These are phyloP conservation scores for Nasonia oneida DNA, from an alignment of 2,888 invertebrate genomes.

Conservation along the genomic window DNA sequence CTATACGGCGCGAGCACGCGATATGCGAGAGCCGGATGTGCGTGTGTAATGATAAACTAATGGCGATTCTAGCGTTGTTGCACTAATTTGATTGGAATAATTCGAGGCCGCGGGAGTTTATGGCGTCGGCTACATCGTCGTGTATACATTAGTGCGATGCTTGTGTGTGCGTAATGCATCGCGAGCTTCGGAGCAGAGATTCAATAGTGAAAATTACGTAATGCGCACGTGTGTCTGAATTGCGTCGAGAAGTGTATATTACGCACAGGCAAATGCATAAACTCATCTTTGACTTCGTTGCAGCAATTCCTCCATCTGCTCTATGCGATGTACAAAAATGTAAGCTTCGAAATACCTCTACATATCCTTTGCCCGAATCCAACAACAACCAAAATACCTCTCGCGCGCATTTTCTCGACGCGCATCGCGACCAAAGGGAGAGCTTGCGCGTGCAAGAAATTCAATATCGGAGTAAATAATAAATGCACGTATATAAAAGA, in stretches of 20 bases:
- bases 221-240: neutral
- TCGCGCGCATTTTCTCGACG: neutral
- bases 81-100: slow-evolving; percentile 13
- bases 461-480: slow-evolving; percentile 59
- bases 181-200: neutral
- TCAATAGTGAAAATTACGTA: neutral
- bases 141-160: neutral
- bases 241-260: neutral
- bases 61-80: neutral
- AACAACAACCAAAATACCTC: neutral
- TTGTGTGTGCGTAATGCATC: neutral
- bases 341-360: neutral
- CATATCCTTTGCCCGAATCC: neutral
- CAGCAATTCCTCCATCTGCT: no score
- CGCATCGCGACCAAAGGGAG: neutral
- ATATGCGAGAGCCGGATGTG: neutral
- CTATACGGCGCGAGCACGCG: neutral
- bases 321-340: no score
- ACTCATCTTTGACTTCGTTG: no score
- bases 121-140: neutral
- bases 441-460: slow-evolving; percentile 49
- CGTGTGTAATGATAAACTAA: slow-evolving; percentile 30
- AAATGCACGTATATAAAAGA: slow-evolving; percentile 41
- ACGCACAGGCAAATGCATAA: no score
- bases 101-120: slow-evolving; percentile 2